Evolutionary conservation across 2,113 vertebrate species (phyloP).

Genomic region (Hyperopisus bebe): DNA sequence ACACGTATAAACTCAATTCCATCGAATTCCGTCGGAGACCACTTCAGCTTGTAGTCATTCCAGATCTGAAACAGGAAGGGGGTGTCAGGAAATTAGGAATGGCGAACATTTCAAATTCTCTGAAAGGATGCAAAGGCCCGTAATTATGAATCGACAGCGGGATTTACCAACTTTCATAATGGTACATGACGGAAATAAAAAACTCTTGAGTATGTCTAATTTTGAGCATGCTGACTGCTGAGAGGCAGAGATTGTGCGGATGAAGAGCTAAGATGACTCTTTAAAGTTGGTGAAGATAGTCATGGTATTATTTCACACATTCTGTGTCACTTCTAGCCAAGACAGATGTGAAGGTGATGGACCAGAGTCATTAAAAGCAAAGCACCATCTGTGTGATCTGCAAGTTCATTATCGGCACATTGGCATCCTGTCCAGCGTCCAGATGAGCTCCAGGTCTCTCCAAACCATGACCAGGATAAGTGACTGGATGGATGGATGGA

Average conservation of each 20-base stretch:
- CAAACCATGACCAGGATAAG: background rate
- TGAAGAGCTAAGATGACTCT: background rate
- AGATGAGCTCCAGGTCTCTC: background rate
- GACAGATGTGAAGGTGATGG: background rate
- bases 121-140: background rate
- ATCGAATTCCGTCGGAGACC: constrained; percentile 72
- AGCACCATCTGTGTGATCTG: background rate
- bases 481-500: background rate
- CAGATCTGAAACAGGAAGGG: constrained; percentile 65
- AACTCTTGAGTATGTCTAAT: background rate
- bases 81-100: background rate
- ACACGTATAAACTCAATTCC: constrained; percentile 85
- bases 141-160: background rate
- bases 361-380: background rate
- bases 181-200: background rate
- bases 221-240: background rate
- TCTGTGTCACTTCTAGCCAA: background rate
- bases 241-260: background rate
- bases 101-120: background rate
- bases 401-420: background rate
- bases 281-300: background rate
- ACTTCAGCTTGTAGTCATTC: constrained; percentile 84
- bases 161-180: background rate
- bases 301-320: background rate
- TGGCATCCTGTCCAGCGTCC: background rate